Base-by-base conservation (phyloP, 2,797 vertebrate species). In the Rhabdophis nuchalis region DNA sequence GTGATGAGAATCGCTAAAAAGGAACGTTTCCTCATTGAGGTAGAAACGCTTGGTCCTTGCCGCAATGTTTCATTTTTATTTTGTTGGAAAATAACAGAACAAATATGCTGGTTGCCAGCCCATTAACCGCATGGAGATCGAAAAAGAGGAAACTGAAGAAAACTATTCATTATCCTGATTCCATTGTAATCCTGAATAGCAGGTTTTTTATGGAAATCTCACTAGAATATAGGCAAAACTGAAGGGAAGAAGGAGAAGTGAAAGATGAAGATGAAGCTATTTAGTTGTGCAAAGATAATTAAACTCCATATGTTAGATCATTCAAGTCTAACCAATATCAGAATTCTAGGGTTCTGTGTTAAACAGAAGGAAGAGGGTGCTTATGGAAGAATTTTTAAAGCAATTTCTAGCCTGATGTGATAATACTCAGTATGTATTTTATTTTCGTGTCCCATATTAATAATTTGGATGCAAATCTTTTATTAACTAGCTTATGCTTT, bases 51-150 rank as follows among this genome's bases (percentile, higher is more conserved):
- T 3, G 32, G 91, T 93, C 91, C 53, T 94, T 64, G 56, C 53
- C 52, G 50, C 5, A 1, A 60, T 94, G 89, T 88, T 90, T 95
- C 87, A 90, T 92, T 58, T 88, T 95, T 94, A 93, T 92, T 93
- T 90, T 29, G 36, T 92, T 95, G 77, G 54, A 13, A 93, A 92
- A 87, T 60, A 90, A 72, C 11, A 36, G 72, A 23, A 52, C 8
- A 90, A 92, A 41, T 2, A 89, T 89, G 36, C 77, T 88, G n/a
- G 86, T 61, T 93, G 11, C 61, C 72, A n/a, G 36, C 88, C 90
- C 89, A 82, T 93, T 60, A 85, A 92, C 0, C 11, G 54, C 25
- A 27, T 2, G 5, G 2, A 91, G 90, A 32, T 23, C 29, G 41
- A 82, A 72, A 57, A 82, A 46, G 41, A 60, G 64, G 16, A 61